These are phyloP conservation scores for Lethenteron reissneri DNA, from an alignment of 2,113 vertebrate genomes.

Conservation along the genomic window DNA sequence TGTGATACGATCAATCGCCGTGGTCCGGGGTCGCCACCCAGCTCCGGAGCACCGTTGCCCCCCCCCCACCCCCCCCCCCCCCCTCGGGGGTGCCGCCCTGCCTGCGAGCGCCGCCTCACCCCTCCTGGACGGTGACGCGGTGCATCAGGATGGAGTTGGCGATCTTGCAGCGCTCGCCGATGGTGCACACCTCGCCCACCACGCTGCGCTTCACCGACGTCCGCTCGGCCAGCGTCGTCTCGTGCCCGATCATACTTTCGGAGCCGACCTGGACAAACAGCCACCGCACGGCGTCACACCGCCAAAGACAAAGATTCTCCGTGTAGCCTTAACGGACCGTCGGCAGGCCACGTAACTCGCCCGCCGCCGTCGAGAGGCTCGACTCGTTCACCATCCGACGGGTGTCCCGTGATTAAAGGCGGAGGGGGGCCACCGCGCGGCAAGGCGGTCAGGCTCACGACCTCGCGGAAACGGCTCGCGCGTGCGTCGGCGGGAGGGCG, in stretches of 20 bases:
- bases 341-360: too few relatives aligned
- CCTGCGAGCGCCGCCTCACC: slow-evolving; percentile 29
- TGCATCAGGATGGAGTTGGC: slow-evolving; percentile 89
- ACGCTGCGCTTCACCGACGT: slow-evolving; percentile 68
- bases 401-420: too few relatives aligned
- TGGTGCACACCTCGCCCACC: slow-evolving; percentile 38
- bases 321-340: too few relatives aligned
- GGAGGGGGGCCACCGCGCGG: too few relatives aligned
- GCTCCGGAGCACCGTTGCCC: slow-evolving; percentile 57
- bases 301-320: too few relatives aligned
- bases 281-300: too few relatives aligned
- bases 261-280: slow-evolving; percentile 36
- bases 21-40: slow-evolving; percentile 49
- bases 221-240: slow-evolving; percentile 58
- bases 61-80: slow-evolving; percentile 36
- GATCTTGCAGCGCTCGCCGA: slow-evolving; percentile 69
- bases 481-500: too few relatives aligned
- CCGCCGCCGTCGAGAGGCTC: too few relatives aligned
- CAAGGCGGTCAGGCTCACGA: too few relatives aligned
- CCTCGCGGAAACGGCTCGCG: too few relatives aligned
- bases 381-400: too few relatives aligned
- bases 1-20: too few relatives aligned
- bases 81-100: slow-evolving; percentile 12
- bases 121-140: slow-evolving; percentile 69
- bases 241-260: slow-evolving; percentile 61